phyloP scores from a whole-genome alignment of 23 tunicate genomes.

The Halocynthia aurantium region DNA sequence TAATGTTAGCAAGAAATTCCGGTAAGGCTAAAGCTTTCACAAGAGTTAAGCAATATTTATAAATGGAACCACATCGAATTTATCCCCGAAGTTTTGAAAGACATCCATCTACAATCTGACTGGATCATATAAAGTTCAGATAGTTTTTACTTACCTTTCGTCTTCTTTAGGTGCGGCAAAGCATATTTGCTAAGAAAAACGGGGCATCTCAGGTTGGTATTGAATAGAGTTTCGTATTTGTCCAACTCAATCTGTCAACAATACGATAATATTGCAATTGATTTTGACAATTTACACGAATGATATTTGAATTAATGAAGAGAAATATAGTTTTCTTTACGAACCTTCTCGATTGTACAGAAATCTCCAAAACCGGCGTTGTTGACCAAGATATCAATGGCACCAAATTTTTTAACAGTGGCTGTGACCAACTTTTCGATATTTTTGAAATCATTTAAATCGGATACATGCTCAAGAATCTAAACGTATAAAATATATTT shows the following conservation, averaged over 20 bases:
- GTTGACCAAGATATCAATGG: slow-evolving; percentile 16
- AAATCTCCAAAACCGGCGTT: slow-evolving; percentile 8
- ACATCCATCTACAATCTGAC: too few species aligned
- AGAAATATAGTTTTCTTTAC: background rate
- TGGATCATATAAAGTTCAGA: too few species aligned
- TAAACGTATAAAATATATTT: background rate
- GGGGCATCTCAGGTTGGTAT: slow-evolving; percentile 21
- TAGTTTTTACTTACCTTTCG: slow-evolving; percentile 22
- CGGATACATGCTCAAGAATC: slow-evolving; percentile 2
- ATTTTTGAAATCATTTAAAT: slow-evolving; percentile 13
- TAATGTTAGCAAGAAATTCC: too few species aligned
- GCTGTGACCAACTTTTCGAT: slow-evolving; percentile 7
- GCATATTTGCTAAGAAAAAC: slow-evolving; percentile 27
- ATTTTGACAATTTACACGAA: background rate
- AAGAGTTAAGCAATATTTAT: too few species aligned
- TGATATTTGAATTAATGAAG: background rate
- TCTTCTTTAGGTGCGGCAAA: slow-evolving; percentile 20
- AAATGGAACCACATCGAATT: too few species aligned
- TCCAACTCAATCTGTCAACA: slow-evolving; percentile 12
- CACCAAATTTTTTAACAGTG: slow-evolving; percentile 15
- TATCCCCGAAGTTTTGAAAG: too few species aligned
- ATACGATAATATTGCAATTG: background rate
- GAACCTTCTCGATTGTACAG: background rate
- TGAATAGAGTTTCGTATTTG: slow-evolving; percentile 21
- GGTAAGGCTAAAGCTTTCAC: too few species aligned